phyloP scores from a whole-genome alignment of 2,888 invertebrate species.

The Rotaria macrura region DNA sequence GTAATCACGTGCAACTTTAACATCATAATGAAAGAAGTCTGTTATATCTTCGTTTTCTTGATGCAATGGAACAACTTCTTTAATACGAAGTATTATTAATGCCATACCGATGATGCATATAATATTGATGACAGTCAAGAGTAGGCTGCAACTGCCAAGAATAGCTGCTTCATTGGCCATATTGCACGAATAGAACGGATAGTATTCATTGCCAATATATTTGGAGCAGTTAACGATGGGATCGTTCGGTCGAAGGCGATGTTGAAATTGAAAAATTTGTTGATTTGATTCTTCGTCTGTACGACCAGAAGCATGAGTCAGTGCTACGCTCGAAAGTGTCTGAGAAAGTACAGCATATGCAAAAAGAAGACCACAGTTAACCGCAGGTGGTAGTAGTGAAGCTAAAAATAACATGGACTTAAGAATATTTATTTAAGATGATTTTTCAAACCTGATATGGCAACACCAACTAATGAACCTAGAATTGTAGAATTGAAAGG shows the following conservation, averaged over 20 bases:
- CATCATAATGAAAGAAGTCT: neutral
- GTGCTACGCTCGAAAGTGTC: neutral
- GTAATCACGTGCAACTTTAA: neutral
- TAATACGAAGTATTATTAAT: neutral
- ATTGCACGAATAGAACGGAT: slow-evolving; percentile 63
- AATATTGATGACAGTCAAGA: slow-evolving; percentile 69
- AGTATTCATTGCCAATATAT: slow-evolving; percentile 40
- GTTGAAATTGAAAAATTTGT: neutral
- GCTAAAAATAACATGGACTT: slow-evolving; percentile 48
- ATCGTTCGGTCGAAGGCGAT: neutral
- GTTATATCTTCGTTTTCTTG: neutral
- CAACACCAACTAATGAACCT: slow-evolving; percentile 66
- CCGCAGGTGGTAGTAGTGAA: slow-evolving; percentile 68
- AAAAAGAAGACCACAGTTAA: slow-evolving; percentile 57
- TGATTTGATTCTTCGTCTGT: no score
- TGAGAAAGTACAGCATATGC: neutral
- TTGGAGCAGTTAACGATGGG: neutral
- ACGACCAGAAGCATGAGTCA: neutral
- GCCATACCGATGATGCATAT: slow-evolving; percentile 71
- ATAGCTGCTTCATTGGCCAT: slow-evolving; percentile 66
- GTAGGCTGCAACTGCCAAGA: slow-evolving; percentile 68
- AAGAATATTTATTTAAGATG: no score
- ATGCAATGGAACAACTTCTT: neutral
- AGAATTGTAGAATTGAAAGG: neutral
- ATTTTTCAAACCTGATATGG: slow-evolving; percentile 56